phyloP scores from a whole-genome alignment of 1,140 invertebrate species.

The Lepidurus arcticus region DNA sequence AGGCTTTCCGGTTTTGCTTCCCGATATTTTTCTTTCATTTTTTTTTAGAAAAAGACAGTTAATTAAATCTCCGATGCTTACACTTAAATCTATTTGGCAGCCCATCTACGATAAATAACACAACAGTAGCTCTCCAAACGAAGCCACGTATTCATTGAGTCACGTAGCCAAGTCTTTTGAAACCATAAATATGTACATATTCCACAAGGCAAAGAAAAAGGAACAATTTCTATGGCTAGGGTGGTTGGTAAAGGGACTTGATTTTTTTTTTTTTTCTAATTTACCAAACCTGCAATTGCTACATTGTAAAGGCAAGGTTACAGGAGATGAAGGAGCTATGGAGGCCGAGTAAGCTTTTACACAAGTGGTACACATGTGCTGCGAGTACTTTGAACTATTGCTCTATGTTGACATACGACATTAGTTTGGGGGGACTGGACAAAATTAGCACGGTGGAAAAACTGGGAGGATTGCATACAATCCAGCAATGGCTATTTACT shows the following conservation, averaged over 20 bases:
- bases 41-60: background rate
- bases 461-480: background rate
- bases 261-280: background rate
- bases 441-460: background rate
- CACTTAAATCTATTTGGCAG: constrained; percentile 14
- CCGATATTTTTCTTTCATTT: background rate
- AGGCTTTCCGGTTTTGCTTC: background rate
- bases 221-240: background rate
- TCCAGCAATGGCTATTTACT: background rate
- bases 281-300: background rate
- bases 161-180: background rate
- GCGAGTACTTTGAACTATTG: background rate
- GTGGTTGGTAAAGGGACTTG: background rate
- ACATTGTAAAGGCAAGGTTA: background rate
- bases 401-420: background rate
- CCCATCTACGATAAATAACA: constrained; percentile 15
- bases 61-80: background rate
- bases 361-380: background rate
- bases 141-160: background rate
- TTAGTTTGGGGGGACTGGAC: background rate
- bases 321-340: background rate
- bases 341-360: background rate
- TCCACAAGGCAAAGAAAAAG: background rate
- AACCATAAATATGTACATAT: background rate
- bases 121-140: constrained; percentile 1